These are phyloP conservation scores for Drosophila aff. DNA, from an alignment of 1,140 invertebrate species.

Conservation along the genomic window DNA sequence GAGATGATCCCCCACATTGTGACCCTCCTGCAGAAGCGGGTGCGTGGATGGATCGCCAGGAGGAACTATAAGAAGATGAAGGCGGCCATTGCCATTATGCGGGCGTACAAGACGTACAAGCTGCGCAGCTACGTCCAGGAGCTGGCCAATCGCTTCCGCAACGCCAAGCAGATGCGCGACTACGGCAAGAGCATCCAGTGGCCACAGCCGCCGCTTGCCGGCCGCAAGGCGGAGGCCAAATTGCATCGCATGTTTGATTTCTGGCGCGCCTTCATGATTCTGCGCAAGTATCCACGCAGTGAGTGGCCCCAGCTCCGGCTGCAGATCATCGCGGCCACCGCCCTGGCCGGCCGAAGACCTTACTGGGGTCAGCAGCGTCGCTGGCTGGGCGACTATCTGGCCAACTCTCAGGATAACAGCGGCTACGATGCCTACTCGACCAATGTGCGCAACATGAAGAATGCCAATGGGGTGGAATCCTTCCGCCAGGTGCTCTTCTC, in stretches of 20 bases:
- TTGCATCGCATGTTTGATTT: constrained; percentile 87
- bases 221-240: constrained; percentile 86
- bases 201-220: constrained; percentile 91
- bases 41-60: constrained; percentile 93
- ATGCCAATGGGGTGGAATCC: constrained; percentile 85
- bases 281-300: constrained; percentile 91
- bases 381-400: constrained; percentile 97
- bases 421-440: constrained; percentile 89
- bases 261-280: constrained; percentile 95
- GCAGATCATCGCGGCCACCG: constrained; percentile 92
- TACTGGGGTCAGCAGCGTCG: constrained; percentile 93
- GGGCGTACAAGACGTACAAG: constrained; percentile 94
- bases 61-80: constrained; percentile 93
- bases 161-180: constrained; percentile 88
- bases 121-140: constrained; percentile 91
- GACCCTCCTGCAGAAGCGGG: constrained; percentile 96
- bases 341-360: constrained; percentile 90
- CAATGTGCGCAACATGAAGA: constrained; percentile 90
- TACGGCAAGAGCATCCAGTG: constrained; percentile 93
- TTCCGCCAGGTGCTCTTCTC: constrained; percentile 90
- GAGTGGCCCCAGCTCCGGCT: constrained; percentile 95
- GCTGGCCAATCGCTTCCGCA: constrained; percentile 88
- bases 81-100: constrained; percentile 93
- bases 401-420: constrained; percentile 91
- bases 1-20: constrained; percentile 95